Percentiles rank a stretch among this genome's conserved stretches.
phyloP scores from a whole-genome alignment of 2,113 vertebrate genomes.

The Cebus imitator region DNA sequence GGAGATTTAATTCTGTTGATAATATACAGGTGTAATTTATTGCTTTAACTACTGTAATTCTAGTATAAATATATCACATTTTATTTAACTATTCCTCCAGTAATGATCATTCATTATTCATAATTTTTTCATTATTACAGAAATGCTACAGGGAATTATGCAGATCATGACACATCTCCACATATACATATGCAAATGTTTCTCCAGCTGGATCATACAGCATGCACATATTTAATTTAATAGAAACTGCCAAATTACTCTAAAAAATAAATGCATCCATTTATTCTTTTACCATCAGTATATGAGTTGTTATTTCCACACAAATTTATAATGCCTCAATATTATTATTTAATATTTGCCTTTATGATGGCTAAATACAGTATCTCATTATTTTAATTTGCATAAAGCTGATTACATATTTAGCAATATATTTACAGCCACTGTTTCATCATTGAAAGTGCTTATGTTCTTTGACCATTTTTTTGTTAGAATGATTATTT shows the following conservation, averaged over 20 bases:
- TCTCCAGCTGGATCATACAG: neutral
- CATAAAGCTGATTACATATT: neutral
- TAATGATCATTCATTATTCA: neutral
- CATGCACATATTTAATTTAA: neutral
- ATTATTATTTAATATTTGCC: neutral
- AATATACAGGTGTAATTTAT: neutral
- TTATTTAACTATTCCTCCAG: constrained; percentile 6
- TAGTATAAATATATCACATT: neutral
- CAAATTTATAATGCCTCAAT: neutral
- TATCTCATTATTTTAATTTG: neutral
- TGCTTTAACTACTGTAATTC: neutral
- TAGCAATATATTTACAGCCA: neutral
- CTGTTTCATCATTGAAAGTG: neutral
- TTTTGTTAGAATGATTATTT: neutral
- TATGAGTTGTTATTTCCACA: neutral
- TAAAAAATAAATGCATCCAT: neutral
- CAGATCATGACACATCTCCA: neutral
- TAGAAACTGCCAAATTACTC: neutral
- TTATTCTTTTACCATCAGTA: neutral
- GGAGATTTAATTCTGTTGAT: neutral
- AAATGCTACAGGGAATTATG: neutral
- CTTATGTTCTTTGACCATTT: neutral
- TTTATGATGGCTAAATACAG: neutral
- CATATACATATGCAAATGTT: neutral
- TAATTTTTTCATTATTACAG: neutral